Evolutionary conservation across 2,888 invertebrate species (phyloP).

Genomic region (Drosophila koepferae): DNA sequence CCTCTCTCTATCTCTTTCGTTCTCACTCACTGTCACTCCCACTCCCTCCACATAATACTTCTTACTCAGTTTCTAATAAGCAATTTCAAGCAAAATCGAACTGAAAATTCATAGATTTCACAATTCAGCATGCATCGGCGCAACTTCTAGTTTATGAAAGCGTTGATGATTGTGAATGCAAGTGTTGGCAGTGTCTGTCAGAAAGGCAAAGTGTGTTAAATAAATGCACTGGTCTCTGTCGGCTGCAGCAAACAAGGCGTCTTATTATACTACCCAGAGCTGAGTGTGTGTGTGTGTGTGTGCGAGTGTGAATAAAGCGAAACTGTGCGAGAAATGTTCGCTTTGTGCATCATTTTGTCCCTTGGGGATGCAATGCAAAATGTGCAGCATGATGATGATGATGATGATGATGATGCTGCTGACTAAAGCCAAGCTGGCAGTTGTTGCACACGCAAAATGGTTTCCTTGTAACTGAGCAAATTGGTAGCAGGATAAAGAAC

Average conservation of each 20-base stretch:
- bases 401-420: conserved; percentile 6
- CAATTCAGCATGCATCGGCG: conserved; percentile 11
- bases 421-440: conserved; percentile 13
- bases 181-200: conserved; percentile 18
- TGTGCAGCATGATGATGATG: conserved; percentile 30
- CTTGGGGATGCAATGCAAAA: conserved; percentile 49
- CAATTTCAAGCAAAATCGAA: background rate
- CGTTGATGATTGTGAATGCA: conserved; percentile 15
- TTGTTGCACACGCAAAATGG: conserved; percentile 35
- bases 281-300: background rate
- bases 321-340: conserved; percentile 71
- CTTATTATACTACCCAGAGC: conserved; percentile 47
- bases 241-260: conserved; percentile 31
- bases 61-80: too few relatives aligned
- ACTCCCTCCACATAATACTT: too few relatives aligned
- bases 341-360: conserved; percentile 68
- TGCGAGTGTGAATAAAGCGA: conserved; percentile 41
- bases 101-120: background rate
- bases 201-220: conserved; percentile 33
- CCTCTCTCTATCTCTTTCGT: too few relatives aligned
- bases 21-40: too few relatives aligned
- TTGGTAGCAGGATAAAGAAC: conserved; percentile 29
- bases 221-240: conserved; percentile 41
- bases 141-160: background rate
- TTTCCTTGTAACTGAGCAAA: conserved; percentile 35